These are phyloP conservation scores for Oreochromis mossambicus DNA, from an alignment of 2,797 vertebrate species.

Conservation along the genomic window DNA sequence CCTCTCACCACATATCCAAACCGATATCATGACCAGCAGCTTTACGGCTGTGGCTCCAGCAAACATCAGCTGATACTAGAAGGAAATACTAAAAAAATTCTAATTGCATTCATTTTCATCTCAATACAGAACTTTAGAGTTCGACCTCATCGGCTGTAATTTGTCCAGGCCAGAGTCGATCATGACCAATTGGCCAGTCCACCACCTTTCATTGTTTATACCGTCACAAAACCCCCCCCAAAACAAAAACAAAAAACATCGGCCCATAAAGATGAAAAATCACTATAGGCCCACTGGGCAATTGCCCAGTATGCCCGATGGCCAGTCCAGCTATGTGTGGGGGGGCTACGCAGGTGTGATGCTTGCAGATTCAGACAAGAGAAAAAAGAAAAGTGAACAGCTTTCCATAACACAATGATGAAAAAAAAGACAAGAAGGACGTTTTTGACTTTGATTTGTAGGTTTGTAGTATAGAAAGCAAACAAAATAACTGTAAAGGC, in stretches of 20 bases:
- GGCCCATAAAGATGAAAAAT: background rate
- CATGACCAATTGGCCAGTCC: background rate
- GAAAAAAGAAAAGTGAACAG: background rate
- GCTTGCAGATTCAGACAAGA: background rate
- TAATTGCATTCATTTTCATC: background rate
- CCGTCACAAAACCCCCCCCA: rapidly evolving
- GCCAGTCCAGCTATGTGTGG: background rate
- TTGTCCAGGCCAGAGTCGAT: background rate
- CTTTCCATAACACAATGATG: background rate
- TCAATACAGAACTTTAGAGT: background rate
- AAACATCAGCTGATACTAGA: background rate
- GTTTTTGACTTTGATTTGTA: background rate
- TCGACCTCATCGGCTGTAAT: background rate
- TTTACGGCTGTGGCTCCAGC: background rate
- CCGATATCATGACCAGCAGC: background rate
- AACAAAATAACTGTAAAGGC: background rate
- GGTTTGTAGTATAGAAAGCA: background rate
- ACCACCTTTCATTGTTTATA: background rate
- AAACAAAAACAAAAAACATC: background rate
- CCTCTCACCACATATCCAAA: background rate
- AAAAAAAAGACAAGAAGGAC: background rate
- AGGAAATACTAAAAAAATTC: background rate
- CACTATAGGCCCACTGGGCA: background rate
- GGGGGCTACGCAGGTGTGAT: background rate
- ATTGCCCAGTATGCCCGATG: background rate